Conservation (phyloP, 2,888 invertebrate species). For the Eilema caniola region DNA sequence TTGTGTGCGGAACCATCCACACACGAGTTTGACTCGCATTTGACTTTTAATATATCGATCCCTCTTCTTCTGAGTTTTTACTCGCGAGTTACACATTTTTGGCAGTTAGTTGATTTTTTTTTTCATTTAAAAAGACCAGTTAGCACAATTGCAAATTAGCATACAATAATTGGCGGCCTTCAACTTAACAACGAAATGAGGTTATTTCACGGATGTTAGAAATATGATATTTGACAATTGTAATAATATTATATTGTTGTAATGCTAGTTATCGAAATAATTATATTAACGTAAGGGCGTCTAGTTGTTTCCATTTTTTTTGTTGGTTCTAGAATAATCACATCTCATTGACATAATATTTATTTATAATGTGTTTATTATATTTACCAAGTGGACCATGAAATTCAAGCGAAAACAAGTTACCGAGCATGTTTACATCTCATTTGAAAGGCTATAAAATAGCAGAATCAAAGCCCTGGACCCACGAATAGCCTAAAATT, state of each 20-base stretch:
- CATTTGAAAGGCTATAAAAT: no score
- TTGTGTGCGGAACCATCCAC: no score
- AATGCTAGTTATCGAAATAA: constrained; percentile 4
- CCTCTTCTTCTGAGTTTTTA: neutral
- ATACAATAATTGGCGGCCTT: neutral
- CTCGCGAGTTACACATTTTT: neutral
- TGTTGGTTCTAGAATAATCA: neutral
- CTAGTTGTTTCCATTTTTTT: neutral
- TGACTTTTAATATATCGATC: no score
- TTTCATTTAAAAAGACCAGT: neutral
- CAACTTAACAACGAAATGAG: neutral
- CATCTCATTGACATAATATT: no score
- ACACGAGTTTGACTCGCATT: no score
- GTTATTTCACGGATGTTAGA: neutral
- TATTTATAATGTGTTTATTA: no score
- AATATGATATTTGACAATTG: neutral
- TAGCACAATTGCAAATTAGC: no score
- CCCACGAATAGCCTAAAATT: no score
- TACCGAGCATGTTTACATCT: no score
- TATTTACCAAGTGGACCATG: no score
- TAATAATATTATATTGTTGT: neutral
- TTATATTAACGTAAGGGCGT: neutral
- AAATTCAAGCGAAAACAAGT: no score
- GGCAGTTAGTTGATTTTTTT: neutral
- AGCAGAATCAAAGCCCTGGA: no score